These are phyloP conservation scores for Syngnathus scovelli DNA, from an alignment of 2,113 vertebrate species.

Conservation along the genomic window DNA sequence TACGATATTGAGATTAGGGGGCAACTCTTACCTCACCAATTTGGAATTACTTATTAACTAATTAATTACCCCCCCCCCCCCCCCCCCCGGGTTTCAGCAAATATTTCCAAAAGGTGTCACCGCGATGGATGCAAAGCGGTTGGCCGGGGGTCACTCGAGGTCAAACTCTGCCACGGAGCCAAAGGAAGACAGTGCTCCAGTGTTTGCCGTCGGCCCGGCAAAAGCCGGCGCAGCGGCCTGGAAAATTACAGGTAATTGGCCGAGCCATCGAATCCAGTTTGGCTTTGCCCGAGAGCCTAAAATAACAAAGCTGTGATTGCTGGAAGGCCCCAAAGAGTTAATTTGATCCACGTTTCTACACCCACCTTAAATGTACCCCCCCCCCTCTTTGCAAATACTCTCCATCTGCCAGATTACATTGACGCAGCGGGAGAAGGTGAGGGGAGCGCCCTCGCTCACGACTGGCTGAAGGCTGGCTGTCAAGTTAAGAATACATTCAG, in stretches of 20 bases:
- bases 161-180: constrained; percentile 30
- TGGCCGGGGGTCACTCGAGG: background rate
- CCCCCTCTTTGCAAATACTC: constrained; percentile 58
- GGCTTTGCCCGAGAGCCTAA: constrained; percentile 70
- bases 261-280: constrained; percentile 66
- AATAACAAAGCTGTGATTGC: constrained; percentile 73
- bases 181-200: constrained; percentile 60
- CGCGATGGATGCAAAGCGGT: constrained; percentile 54
- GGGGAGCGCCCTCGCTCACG: constrained; percentile 59
- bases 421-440: constrained; percentile 65
- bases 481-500: constrained; percentile 63
- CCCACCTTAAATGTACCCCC: constrained; percentile 56
- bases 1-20: background rate
- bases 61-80: too few species aligned
- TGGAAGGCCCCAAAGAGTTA: constrained; percentile 59
- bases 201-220: constrained; percentile 40
- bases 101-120: constrained; percentile 61
- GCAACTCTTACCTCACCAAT: background rate
- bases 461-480: constrained; percentile 70
- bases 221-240: constrained; percentile 59
- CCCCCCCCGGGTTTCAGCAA: constrained; percentile 27
- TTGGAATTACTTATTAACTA: too few species aligned
- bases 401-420: constrained; percentile 66
- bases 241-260: constrained; percentile 73
- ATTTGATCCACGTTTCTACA: constrained; percentile 70